phyloP scores from a whole-genome alignment of 1,140 invertebrate genomes.

The Bactericera cockerelli region DNA sequence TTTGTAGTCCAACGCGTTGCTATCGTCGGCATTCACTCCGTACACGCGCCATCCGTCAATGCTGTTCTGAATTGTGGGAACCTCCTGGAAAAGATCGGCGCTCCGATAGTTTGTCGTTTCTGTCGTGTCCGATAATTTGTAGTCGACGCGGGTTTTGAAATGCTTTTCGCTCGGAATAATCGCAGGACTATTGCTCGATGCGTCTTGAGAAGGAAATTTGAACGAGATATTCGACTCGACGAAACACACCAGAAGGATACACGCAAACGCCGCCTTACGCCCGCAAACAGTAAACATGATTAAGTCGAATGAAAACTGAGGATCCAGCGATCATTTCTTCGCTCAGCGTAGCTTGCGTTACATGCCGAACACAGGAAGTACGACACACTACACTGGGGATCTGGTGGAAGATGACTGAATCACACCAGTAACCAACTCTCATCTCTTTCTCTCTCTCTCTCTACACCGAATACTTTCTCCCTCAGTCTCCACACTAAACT shows the following conservation, averaged over 20 bases:
- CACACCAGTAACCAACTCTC: not conserved
- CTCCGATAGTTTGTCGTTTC: not conserved
- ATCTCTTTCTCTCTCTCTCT: no score
- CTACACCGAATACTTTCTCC: conserved; percentile 8
- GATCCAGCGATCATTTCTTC: conserved; percentile 4
- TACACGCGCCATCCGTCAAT: not conserved
- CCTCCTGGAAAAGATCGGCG: not conserved
- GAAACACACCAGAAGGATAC: not conserved
- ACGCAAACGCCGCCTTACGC: not conserved
- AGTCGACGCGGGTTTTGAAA: not conserved
- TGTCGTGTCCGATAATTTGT: not conserved
- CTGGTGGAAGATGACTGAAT: not conserved
- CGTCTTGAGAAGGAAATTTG: not conserved
- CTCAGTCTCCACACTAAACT: not conserved
- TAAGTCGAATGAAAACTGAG: not conserved
- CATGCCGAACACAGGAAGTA: not conserved
- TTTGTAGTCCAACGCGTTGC: not conserved
- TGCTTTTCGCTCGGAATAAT: not conserved
- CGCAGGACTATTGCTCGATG: not conserved
- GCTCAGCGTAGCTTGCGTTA: not conserved
- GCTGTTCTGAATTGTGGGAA: not conserved
- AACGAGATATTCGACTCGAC: not conserved
- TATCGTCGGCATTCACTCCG: not conserved
- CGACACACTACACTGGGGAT: not conserved
- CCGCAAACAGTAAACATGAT: not conserved